Conservation (phyloP, 1,140 invertebrate genomes). For the Saxidomus purpurata region DNA sequence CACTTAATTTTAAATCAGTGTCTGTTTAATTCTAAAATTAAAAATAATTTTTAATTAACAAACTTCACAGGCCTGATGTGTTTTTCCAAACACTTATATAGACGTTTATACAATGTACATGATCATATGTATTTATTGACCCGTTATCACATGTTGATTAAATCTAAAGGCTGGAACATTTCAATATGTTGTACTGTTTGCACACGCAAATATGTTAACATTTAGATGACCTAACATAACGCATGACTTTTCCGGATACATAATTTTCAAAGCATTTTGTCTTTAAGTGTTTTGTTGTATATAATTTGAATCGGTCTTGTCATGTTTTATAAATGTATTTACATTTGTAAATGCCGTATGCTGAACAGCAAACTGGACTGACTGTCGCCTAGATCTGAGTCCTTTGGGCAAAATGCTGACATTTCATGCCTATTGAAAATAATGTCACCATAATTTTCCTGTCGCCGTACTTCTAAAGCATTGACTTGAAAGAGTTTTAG, state of each 20-base stretch:
- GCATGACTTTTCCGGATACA: neutral
- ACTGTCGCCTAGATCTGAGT: neutral
- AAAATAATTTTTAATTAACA: too few relatives aligned
- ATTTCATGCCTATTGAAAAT: neutral
- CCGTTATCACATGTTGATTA: too few relatives aligned
- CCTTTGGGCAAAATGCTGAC: neutral
- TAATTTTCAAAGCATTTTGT: constrained; percentile 19
- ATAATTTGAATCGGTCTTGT: neutral
- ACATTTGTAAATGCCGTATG: constrained; percentile 15
- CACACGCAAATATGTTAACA: too few relatives aligned
- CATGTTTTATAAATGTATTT: constrained; percentile 13
- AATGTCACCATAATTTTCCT: constrained; percentile 6
- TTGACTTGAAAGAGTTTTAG: neutral
- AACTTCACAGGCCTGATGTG: too few relatives aligned
- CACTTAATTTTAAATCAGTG: too few relatives aligned
- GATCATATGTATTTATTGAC: too few relatives aligned
- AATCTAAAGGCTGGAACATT: too few relatives aligned
- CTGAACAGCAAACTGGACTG: neutral
- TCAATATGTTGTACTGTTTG: too few relatives aligned
- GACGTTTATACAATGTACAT: too few relatives aligned
- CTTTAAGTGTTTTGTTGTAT: constrained; percentile 15
- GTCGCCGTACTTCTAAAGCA: neutral
- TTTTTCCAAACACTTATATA: too few relatives aligned
- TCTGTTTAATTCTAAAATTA: too few relatives aligned
- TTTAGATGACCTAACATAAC: neutral